These are phyloP conservation scores for Spongilla lacustris DNA, from an alignment of 37 sponge, comb jelly and placozoan genomes.

Conservation along the genomic window DNA sequence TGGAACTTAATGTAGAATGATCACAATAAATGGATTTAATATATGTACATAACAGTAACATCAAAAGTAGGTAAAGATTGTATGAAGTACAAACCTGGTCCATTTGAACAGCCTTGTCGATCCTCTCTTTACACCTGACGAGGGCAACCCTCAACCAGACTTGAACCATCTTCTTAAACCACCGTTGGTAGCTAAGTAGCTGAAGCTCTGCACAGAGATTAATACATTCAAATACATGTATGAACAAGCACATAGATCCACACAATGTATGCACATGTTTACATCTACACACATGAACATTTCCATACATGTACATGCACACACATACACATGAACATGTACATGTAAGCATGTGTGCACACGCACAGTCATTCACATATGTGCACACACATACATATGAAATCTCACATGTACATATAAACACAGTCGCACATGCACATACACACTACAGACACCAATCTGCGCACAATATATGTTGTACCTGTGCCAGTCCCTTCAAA, in stretches of 20 bases:
- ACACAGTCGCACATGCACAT: not conserved
- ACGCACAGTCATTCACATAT: too few species aligned
- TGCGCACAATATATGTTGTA: not conserved
- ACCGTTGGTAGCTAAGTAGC: conserved; percentile 22
- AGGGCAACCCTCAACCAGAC: conserved; percentile 46
- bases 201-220: not conserved
- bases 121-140: conserved; percentile 11
- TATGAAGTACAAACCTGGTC: conserved; percentile 41
- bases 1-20: too few species aligned
- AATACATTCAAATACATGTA: not conserved
- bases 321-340: too few species aligned
- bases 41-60: too few species aligned
- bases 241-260: not conserved
- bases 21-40: not conserved
- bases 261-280: not conserved
- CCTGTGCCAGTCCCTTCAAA: not conserved
- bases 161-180: conserved; percentile 51
- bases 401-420: not conserved
- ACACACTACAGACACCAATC: too few species aligned
- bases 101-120: conserved; percentile 41
- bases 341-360: too few species aligned
- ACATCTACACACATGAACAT: too few species aligned
- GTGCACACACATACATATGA: too few species aligned
- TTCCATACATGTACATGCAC: not conserved
- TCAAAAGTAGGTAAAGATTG: too few species aligned